A percentile compares a stretch with the other conserved stretches of the same genome.
Conservation (phyloP, 2,888 invertebrate genomes). For the Tinea trinotella region DNA sequence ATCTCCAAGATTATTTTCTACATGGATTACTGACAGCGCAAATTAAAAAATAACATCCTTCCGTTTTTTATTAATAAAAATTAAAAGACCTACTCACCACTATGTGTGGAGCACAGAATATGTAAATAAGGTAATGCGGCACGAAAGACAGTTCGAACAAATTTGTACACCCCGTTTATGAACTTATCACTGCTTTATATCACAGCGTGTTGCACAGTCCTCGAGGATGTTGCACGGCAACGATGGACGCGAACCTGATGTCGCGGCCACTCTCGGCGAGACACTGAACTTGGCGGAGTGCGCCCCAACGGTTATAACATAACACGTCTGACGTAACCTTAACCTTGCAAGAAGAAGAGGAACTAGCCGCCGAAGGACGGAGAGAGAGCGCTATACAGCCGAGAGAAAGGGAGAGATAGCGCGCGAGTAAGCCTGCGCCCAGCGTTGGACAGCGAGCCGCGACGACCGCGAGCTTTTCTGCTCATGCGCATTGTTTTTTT, state of each 20-base stretch:
- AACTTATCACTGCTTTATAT: slow-evolving; percentile 69
- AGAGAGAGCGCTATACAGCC: slow-evolving; percentile 65
- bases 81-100: slow-evolving; percentile 7
- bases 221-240: slow-evolving; percentile 48
- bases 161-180: slow-evolving; percentile 65
- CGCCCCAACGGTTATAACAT: slow-evolving; percentile 73
- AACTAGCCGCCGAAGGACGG: slow-evolving; percentile 69
- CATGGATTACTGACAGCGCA: slow-evolving; percentile 1
- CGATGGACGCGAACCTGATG: slow-evolving; percentile 53
- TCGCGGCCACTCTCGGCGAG: slow-evolving; percentile 70
- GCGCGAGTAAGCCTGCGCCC: slow-evolving; percentile 31
- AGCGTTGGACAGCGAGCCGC: slow-evolving; percentile 26
- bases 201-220: slow-evolving; percentile 57
- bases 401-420: slow-evolving; percentile 67
- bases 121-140: slow-evolving; percentile 33
- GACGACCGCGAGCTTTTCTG: slow-evolving; percentile 25
- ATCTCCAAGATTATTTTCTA: slow-evolving; percentile 15
- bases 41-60: slow-evolving; percentile 11
- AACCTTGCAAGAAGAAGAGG: slow-evolving; percentile 73
- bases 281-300: slow-evolving; percentile 70
- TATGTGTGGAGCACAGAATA: slow-evolving; percentile 13
- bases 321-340: slow-evolving; percentile 74
- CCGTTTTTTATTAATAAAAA: neutral
- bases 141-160: slow-evolving; percentile 62
- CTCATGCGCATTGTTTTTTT: slow-evolving; percentile 10